A percentile compares a stretch with the other conserved stretches of the same genome.
These are phyloP conservation scores for Trypoxylon attenuatum DNA, from an alignment of 2,888 invertebrate species.

Conservation along the genomic window DNA sequence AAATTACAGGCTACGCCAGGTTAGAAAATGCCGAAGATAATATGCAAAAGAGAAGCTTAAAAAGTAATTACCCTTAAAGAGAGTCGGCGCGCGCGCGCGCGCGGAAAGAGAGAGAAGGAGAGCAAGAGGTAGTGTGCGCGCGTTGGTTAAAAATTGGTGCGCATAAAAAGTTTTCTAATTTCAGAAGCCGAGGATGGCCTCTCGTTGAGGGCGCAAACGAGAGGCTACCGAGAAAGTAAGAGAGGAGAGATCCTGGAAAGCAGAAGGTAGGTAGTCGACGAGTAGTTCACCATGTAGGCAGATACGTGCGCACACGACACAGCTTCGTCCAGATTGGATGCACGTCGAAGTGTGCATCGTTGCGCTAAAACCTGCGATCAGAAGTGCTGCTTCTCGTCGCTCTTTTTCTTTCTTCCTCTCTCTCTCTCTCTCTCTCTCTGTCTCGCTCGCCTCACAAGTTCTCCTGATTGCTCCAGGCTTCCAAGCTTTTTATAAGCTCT, in stretches of 20 bases:
- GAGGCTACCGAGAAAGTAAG: conserved; percentile 5
- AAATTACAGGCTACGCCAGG: conserved; percentile 45
- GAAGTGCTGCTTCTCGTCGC: neutral
- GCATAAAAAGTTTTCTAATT: conserved; percentile 75
- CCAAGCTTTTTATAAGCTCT: neutral
- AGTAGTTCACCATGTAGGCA: conserved; percentile 37
- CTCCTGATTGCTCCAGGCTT: neutral
- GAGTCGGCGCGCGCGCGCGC: too few relatives aligned
- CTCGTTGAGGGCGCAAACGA: conserved; percentile 23
- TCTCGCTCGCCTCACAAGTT: neutral
- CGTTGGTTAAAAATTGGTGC: conserved; percentile 73
- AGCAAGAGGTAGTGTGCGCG: too few relatives aligned
- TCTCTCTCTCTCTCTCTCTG: neutral
- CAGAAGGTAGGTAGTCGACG: conserved; percentile 6
- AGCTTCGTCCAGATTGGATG: conserved; percentile 18
- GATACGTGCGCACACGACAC: conserved; percentile 31
- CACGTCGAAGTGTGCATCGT: neutral
- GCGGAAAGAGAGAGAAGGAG: too few relatives aligned
- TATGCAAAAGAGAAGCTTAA: conserved; percentile 72
- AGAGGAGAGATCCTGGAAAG: neutral
- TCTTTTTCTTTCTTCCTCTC: neutral
- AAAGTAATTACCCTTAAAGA: conserved; percentile 73
- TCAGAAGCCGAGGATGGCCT: conserved; percentile 61
- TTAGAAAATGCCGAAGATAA: conserved; percentile 59
- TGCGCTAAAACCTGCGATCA: conserved; percentile 4